phyloP scores from a whole-genome alignment of 2,888 invertebrate genomes.

The Mactromeris polynyma region DNA sequence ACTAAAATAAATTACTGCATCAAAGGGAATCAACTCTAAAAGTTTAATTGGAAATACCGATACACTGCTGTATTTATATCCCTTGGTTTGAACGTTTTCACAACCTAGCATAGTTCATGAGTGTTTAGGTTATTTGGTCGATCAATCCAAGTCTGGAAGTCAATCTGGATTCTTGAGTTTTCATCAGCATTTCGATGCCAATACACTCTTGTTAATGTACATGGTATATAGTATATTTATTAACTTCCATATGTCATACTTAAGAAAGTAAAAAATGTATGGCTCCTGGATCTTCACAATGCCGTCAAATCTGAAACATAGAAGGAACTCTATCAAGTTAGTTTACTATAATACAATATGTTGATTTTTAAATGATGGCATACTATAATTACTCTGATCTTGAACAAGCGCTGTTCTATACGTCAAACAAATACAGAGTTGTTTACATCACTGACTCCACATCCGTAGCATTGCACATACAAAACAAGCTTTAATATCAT shows the following conservation, averaged over 20 bases:
- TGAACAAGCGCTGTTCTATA: too few species aligned
- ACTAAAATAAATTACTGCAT: neutral
- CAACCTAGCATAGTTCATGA: too few species aligned
- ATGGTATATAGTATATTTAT: neutral
- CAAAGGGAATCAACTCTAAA: neutral
- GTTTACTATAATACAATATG: too few species aligned
- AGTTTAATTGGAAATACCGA: neutral
- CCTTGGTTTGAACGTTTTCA: neutral
- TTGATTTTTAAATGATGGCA: neutral
- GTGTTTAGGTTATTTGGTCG: too few species aligned
- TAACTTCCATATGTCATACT: neutral
- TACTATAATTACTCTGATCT: neutral
- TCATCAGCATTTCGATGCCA: too few species aligned
- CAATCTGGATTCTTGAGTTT: too few species aligned
- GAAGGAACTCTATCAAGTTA: neutral
- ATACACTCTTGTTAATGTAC: too few species aligned
- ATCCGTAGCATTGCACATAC: neutral
- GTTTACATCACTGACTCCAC: neutral
- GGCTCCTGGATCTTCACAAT: neutral
- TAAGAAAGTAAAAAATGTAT: neutral
- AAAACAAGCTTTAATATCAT: neutral
- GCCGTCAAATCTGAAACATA: neutral
- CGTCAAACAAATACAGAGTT: too few species aligned
- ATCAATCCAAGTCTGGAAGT: too few species aligned
- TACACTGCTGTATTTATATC: neutral